A percentile compares a stretch with the other conserved stretches of the same genome.
phyloP scores from a whole-genome alignment of 1,140 invertebrate species.

The Muscidifurax raptorellus region DNA sequence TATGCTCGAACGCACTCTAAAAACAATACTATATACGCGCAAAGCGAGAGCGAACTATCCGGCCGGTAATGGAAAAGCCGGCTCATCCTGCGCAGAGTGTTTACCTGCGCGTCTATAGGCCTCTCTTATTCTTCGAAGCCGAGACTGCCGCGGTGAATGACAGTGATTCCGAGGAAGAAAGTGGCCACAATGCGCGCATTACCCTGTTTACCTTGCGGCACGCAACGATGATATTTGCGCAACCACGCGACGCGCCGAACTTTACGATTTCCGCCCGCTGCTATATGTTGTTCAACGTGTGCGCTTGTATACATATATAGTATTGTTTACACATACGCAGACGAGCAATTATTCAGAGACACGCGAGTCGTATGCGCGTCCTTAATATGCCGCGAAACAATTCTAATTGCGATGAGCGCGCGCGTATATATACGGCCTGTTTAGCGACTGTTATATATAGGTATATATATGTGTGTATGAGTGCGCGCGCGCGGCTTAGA shows the following conservation, averaged over 20 bases:
- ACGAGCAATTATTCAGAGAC: not conserved
- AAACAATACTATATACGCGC: not conserved
- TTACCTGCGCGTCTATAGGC: not conserved
- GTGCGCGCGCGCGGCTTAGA: not conserved
- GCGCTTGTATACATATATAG: not conserved
- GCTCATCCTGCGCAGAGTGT: not conserved
- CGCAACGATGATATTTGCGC: not conserved
- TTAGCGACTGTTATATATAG: not conserved
- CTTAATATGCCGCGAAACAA: constrained; percentile 58
- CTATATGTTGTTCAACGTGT: too few relatives aligned
- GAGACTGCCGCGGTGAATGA: not conserved
- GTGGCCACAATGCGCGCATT: not conserved
- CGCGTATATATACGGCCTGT: not conserved
- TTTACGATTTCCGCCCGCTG: constrained; percentile 11
- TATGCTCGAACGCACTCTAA: not conserved
- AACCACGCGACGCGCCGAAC: not conserved
- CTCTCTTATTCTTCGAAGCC: not conserved
- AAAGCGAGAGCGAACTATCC: too few relatives aligned
- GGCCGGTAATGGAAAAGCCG: constrained; percentile 32
- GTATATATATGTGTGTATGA: not conserved
- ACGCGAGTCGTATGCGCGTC: not conserved
- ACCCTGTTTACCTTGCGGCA: not conserved
- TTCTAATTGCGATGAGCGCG: constrained; percentile 62
- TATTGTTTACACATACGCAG: not conserved
- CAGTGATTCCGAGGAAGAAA: constrained; percentile 23